These are phyloP conservation scores for Papilio elwesi DNA, from an alignment of 2,888 invertebrate genomes.

Conservation along the genomic window DNA sequence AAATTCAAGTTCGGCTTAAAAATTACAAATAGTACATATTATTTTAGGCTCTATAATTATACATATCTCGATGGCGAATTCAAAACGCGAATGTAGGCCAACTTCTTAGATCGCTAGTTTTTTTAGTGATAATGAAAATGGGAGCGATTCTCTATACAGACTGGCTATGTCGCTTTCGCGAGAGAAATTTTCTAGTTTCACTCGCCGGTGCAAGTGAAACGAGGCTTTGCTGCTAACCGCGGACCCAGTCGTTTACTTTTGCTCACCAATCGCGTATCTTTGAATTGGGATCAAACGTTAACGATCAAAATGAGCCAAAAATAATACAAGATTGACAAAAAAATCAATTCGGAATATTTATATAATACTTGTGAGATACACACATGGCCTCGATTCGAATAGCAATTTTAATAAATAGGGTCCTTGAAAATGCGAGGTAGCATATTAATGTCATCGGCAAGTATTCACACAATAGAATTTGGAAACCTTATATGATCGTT, in stretches of 20 bases:
- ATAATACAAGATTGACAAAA: no score
- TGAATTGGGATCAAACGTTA: not conserved
- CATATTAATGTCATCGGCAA: not conserved
- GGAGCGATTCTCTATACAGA: conserved; percentile 48
- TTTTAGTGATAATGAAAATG: conserved; percentile 42
- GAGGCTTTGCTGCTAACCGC: conserved; percentile 51
- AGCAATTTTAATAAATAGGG: no score
- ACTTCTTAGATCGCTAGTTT: not conserved
- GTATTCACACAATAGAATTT: not conserved
- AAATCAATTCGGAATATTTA: no score
- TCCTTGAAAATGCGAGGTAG: no score
- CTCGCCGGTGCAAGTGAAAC: conserved; percentile 68
- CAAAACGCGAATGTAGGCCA: not conserved
- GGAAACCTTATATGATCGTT: not conserved
- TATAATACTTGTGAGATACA: no score
- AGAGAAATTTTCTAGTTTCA: conserved; percentile 76
- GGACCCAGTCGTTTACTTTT: conserved; percentile 43
- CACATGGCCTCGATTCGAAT: no score
- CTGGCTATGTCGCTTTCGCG: conserved; percentile 74
- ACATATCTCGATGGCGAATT: not conserved
- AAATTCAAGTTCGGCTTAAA: no score
- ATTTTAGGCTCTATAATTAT: not conserved
- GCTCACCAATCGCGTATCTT: conserved; percentile 33
- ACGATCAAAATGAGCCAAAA: not conserved
- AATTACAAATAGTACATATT: not conserved